Evolutionary conservation across 2,888 invertebrate genomes (phyloP).

Genomic region (Netelia melanura): DNA sequence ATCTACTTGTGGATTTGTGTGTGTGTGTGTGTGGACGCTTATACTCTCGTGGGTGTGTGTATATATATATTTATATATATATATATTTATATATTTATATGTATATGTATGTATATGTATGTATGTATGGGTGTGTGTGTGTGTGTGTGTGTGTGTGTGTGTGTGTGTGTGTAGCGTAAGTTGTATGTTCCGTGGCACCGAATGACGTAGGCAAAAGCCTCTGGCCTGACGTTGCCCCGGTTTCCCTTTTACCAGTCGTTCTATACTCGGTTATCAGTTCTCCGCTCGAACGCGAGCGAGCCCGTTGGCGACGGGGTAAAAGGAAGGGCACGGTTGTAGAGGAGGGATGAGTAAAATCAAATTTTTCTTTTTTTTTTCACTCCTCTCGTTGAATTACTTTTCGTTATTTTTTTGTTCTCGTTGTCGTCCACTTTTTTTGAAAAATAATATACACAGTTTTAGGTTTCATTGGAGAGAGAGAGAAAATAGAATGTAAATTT

Average conservation of each 20-base stretch:
- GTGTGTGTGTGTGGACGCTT: not conserved
- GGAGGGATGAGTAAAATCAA: conserved; percentile 1
- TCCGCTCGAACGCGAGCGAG: not conserved
- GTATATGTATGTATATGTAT: no score
- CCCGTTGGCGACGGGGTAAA: not conserved
- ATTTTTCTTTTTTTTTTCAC: not conserved
- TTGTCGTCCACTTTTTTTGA: no score
- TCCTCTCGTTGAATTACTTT: not conserved
- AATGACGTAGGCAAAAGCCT: conserved; percentile 66
- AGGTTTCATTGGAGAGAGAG: no score
- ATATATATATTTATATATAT: no score
- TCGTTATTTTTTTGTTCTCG: no score
- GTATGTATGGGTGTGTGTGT: not conserved
- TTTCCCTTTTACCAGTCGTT: conserved; percentile 45
- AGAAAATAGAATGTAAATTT: no score
- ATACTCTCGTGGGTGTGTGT: not conserved
- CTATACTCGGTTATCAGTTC: conserved; percentile 13
- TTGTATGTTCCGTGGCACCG: conserved; percentile 42
- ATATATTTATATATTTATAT: not conserved
- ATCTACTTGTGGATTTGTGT: not conserved
- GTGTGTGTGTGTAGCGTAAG: conserved; percentile 4
- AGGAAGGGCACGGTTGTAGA: not conserved
- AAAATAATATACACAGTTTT: no score
- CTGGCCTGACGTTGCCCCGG: conserved; percentile 60
- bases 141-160: not conserved